Base-by-base conservation (phyloP, 1,140 invertebrate species). In the Microplitis demolitor region DNA sequence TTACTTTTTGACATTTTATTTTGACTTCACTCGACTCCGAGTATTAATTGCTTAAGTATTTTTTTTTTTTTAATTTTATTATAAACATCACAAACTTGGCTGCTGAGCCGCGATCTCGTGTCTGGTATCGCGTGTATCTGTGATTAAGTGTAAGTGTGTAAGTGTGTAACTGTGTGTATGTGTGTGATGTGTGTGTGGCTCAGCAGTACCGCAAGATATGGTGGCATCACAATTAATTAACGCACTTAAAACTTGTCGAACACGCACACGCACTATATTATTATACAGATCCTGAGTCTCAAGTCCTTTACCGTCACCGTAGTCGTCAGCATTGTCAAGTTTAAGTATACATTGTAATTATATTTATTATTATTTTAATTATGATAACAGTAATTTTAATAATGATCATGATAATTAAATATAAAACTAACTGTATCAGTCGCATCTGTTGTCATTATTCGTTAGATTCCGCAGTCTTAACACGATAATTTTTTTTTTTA, bases 191-290 rank as follows among this genome's bases (percentile, higher is more conserved):
- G 11, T 39, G 5, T 39, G 39, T 84, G 84, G 85, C 84, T 86
- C 85, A 84, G 84, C 85, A 80, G 78, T 85, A 83, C 82, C 83
- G 84, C 84, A 84, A 87, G 86, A 87, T 87, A 87, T 87, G 86
- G 83, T 87, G 85, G 83, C 85, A 87, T 87, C 86, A 87, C 86
- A 87, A 87, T 87, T 82, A 87, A 87, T 87, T 84, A 83, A 87
- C 85, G 84, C 83, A 84, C 84, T 79, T 79, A 80, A 78, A 81
- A 80, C 80, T 79, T 78, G 78, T 81, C 82, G 79, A 80, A 76
- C 75, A 73, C 73, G 76, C 73, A 66, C 53, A 72, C 66, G 60
- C 58, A 67, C 67, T 74, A 50, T 53, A 35, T 51, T 53, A 39
- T 58, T 16, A 35, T 35, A n/a, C 31, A n/a, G 4, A 39, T 37